phyloP scores from a whole-genome alignment of 1,140 invertebrate species.

The Pseudobourletiella spinata region DNA sequence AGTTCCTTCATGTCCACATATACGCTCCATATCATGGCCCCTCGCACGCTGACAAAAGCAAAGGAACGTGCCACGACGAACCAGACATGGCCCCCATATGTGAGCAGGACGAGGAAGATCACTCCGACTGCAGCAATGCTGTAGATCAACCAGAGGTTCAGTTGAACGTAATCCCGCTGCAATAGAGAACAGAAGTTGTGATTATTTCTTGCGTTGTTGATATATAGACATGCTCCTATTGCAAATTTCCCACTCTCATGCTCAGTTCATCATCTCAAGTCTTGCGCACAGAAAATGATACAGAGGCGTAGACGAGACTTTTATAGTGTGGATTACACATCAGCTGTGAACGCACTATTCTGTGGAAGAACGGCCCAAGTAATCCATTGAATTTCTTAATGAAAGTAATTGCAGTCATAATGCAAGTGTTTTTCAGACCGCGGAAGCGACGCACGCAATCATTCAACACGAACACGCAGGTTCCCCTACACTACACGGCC shows the following conservation, averaged over 20 bases:
- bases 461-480: background rate
- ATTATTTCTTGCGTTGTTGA: background rate
- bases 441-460: background rate
- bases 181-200: background rate
- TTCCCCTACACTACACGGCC: no score
- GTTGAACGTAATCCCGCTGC: background rate
- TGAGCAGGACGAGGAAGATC: background rate
- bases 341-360: background rate
- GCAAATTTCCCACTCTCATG: background rate
- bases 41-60: background rate
- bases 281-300: no score
- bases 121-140: background rate
- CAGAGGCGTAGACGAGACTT: background rate
- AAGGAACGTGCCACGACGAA: background rate
- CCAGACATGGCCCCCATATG: background rate
- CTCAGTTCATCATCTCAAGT: background rate
- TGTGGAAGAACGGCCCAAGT: no score
- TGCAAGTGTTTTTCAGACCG: background rate
- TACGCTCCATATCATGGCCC: background rate
- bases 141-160: background rate
- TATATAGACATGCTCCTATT: background rate
- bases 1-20: conserved; percentile 5
- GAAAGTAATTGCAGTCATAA: background rate
- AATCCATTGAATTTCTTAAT: no score
- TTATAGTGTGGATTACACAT: no score